Conservation (phyloP, 2,888 invertebrate genomes). For the Prenolepis imparis region DNA sequence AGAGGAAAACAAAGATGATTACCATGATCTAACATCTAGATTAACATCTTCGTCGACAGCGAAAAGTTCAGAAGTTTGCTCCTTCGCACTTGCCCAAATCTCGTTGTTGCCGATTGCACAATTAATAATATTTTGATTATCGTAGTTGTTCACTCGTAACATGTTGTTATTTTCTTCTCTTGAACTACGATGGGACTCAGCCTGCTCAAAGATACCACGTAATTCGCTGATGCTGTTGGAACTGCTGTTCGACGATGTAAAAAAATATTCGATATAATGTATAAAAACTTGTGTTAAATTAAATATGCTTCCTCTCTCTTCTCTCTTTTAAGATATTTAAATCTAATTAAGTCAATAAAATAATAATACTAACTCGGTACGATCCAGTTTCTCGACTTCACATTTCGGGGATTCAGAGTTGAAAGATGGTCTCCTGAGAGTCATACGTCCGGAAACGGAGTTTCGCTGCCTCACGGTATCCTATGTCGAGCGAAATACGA, state of each 20-base stretch:
- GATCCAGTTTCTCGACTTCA: conserved; percentile 81
- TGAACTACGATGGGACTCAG: conserved; percentile 80
- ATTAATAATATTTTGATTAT: conserved; percentile 26
- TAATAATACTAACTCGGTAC: conserved; percentile 80
- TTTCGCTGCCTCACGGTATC: conserved; percentile 81
- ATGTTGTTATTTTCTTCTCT: conserved; percentile 82
- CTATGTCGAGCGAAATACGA: conserved; percentile 39
- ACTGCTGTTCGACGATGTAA: conserved; percentile 71
- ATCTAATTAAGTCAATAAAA: conserved; percentile 4
- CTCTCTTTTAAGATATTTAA: not conserved
- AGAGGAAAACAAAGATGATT: conserved; percentile 8
- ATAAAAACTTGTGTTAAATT: not conserved
- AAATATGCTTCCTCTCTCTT: too few species aligned
- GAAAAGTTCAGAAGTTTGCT: conserved; percentile 39
- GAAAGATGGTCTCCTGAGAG: conserved; percentile 82
- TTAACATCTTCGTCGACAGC: not conserved
- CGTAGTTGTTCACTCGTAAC: conserved; percentile 63
- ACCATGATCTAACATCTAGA: conserved; percentile 28
- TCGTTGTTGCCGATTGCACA: conserved; percentile 12
- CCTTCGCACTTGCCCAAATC: conserved; percentile 15
- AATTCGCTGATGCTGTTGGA: conserved; percentile 80
- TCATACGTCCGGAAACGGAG: conserved; percentile 82
- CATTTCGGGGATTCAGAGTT: conserved; percentile 80
- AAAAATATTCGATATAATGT: not conserved
- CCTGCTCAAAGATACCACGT: conserved; percentile 82